Conservation (phyloP, 2,113 vertebrate genomes). For the Pangasianodon gigas region DNA sequence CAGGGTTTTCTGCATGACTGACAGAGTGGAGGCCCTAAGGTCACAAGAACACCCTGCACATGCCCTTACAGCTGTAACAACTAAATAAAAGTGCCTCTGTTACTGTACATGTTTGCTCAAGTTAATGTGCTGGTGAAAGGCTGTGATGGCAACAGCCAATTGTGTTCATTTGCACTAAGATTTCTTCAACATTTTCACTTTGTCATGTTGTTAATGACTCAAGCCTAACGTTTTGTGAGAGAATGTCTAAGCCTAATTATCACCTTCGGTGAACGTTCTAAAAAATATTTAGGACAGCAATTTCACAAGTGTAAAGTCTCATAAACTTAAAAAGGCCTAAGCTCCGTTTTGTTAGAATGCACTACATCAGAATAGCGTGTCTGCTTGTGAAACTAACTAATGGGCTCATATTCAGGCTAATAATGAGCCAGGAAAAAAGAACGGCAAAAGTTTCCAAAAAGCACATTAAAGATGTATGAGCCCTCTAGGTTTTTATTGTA, state of each 20-base stretch:
- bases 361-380: background rate
- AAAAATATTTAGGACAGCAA: constrained; percentile 7
- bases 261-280: background rate
- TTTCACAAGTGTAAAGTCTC: constrained; percentile 1
- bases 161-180: background rate
- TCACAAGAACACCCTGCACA: background rate
- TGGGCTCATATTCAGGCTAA: background rate
- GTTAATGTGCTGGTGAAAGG: constrained; percentile 17
- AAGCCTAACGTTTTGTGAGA: background rate
- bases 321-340: constrained; percentile 3
- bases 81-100: constrained; percentile 8
- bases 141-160: background rate
- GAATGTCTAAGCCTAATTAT: constrained; percentile 3
- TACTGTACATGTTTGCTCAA: constrained; percentile 13
- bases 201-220: background rate
- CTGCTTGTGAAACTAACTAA: background rate
- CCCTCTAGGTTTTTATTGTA: background rate
- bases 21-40: background rate
- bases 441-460: background rate
- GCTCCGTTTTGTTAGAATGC: background rate
- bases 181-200: background rate
- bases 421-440: background rate
- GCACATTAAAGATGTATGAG: background rate
- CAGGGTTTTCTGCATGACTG: background rate
- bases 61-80: constrained; percentile 21